These are phyloP conservation scores for Sylvicapra grimmia DNA, from an alignment of 2,113 vertebrate species.

Conservation along the genomic window DNA sequence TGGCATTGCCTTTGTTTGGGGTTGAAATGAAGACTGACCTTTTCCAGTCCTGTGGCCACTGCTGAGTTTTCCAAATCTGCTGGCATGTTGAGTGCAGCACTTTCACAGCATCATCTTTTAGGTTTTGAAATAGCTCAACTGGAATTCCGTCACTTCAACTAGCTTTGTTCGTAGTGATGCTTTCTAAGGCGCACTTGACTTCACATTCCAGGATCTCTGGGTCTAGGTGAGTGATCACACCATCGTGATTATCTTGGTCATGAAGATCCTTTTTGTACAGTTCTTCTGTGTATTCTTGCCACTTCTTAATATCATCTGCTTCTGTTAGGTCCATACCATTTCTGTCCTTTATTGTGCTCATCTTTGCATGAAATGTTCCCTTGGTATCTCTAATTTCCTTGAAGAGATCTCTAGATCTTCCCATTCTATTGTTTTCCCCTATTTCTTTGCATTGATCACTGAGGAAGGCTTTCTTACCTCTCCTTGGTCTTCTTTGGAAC, in stretches of 20 bases:
- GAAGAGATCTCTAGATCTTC: background rate
- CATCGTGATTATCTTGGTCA: background rate
- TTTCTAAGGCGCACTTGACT: background rate
- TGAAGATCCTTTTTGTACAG: background rate
- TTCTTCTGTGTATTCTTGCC: background rate
- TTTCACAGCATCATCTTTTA: too few relatives aligned
- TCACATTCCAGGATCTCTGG: background rate
- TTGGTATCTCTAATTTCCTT: background rate
- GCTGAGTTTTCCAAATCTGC: too few relatives aligned
- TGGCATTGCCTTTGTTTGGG: background rate
- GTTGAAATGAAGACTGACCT: background rate
- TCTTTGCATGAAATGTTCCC: background rate
- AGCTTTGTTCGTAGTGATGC: background rate
- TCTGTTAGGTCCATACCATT: background rate
- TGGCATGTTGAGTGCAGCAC: too few relatives aligned
- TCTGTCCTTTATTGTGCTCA: background rate
- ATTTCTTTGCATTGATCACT: background rate
- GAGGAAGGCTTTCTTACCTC: background rate
- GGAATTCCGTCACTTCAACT: too few relatives aligned
- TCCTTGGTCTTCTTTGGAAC: background rate
- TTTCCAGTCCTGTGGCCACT: background rate
- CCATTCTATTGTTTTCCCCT: background rate
- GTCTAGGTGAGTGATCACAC: background rate
- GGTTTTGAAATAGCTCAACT: too few relatives aligned
- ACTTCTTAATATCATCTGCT: background rate